Base-by-base conservation (phyloP, 2,113 vertebrate species). In the Leuciscus idus region DNA sequence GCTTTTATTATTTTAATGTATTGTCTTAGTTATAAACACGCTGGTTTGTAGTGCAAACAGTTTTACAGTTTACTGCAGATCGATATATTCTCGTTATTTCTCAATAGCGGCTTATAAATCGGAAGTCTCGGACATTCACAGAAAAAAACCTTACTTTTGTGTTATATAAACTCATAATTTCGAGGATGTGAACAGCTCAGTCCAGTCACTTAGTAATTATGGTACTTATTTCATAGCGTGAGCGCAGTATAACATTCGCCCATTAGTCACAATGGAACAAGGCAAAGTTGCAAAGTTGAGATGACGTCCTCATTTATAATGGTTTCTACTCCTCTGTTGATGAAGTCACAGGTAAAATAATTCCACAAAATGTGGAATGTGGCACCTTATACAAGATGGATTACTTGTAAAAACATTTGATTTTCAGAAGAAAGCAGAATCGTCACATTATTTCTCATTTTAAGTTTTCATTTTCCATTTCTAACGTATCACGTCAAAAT, bases 381-480 rank as follows among this genome's bases (percentile, higher is more conserved):
- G 17, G 4, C 26, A 19, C 17, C 7, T n/a, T 33, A 28, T 77
- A 21, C 3, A 21, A 77, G 9, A 77, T 52, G 9, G 3, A 59
- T 39, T 78, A 21, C 11, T 3, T 74, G 2, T 33, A 39, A 48
- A 57, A 30, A 70, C 1, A 30, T 84, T 30, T 48, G 15, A 26
- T 66, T 79, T 73, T 13, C 70, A 52, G 5, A n/a, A 46, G 4
- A 21, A 26, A n/a, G 23, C 13, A 36, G 4, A 70, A 43, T 12
- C 4, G 19, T 8, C 10, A 4, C 8, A 17, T 23, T 17, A 46
- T 39, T 33, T 64, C 3, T 80, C 3, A 21, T 82, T 21, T 85
- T 82, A 36, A 15, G 8, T 79, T 66, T 75, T 7, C 23, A 84
- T 57, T 9, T 70, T 75, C 17, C 55, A 84, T 57, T 19, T 70